Conservation (phyloP, 2,888 invertebrate genomes). For the Hyposoter dolosus region DNA sequence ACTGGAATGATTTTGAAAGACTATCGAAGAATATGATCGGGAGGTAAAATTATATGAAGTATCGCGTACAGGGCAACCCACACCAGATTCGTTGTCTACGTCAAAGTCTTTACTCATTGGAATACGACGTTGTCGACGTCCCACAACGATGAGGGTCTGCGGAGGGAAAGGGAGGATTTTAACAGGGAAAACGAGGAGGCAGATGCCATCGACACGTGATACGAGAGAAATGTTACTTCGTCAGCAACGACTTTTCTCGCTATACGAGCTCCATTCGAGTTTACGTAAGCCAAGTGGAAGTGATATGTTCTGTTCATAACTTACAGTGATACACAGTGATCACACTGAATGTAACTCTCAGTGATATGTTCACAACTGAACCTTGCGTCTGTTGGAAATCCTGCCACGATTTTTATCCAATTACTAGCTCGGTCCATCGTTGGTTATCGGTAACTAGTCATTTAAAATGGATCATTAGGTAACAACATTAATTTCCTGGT, state of each 20-base stretch:
- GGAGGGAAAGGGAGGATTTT: constrained; percentile 27
- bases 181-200: neutral
- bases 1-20: neutral
- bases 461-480: no score
- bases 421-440: neutral
- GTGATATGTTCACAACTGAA: constrained; percentile 32
- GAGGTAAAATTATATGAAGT: constrained; percentile 13
- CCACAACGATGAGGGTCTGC: constrained; percentile 21
- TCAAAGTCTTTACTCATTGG: constrained; percentile 66
- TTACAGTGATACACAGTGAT: no score
- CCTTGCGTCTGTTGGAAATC: constrained; percentile 69
- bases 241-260: constrained; percentile 54
- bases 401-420: constrained; percentile 13
- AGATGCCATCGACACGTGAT: constrained; percentile 71
- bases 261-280: constrained; percentile 56
- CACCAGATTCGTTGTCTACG: constrained; percentile 44
- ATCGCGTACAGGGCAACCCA: constrained; percentile 27
- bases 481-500: no score
- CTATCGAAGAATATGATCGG: neutral
- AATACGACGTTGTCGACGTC: constrained; percentile 42
- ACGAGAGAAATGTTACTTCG: constrained; percentile 51
- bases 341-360: no score
- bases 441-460: no score
- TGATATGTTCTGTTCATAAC: constrained; percentile 33
- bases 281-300: constrained; percentile 63